Base-by-base conservation (phyloP, 1,140 invertebrate species). In the Babylonia areolata region DNA sequence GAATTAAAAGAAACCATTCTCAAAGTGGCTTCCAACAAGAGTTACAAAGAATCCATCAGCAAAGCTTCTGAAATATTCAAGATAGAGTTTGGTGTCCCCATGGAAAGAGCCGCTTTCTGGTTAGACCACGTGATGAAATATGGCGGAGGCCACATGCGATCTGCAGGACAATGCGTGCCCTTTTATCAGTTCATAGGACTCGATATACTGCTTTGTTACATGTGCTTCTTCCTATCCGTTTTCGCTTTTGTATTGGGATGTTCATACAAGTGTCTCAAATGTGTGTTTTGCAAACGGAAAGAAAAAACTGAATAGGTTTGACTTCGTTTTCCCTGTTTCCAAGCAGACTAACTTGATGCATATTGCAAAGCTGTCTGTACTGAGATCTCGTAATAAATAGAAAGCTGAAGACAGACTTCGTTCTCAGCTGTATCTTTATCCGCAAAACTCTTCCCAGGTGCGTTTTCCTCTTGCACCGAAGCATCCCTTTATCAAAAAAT, bases 1-100 rank as follows among this genome's bases (percentile, higher is more conserved):
- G 89, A 90, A 23, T 39, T 94, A 20, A 51, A 84, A 17, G 51
- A 85, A 12, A 81, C 89, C 12, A 90, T 94, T n/a, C 88, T 87
- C 12, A 78, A 84, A 37, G 78, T 93, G 23, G 31, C 86, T 11
- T 20, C 42, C 12, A 77, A 86, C 81, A n/a, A 46, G 9, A 54
- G n/a, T 1, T 87, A 89, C 71, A 83, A 51, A 33, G 33, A 78
- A 2, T 87, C 88, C 28, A 88, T 92, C 78, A 90, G 3, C 42
- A 86, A 83, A 78, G 77, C 85, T 64, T 89, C 90, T 15, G 33
- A 85, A 31, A 83, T 90, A 15, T 90, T 87, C 39, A 39, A 86
- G 9, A 37, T 23, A 20, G 58, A 81, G 46, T 81, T 58, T 35
- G 81, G 80, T 75, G 77, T 80, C 0, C 87, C 90, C 20, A 33